phyloP scores from a whole-genome alignment of 2,888 invertebrate species.

The Drosophila emarginata region DNA sequence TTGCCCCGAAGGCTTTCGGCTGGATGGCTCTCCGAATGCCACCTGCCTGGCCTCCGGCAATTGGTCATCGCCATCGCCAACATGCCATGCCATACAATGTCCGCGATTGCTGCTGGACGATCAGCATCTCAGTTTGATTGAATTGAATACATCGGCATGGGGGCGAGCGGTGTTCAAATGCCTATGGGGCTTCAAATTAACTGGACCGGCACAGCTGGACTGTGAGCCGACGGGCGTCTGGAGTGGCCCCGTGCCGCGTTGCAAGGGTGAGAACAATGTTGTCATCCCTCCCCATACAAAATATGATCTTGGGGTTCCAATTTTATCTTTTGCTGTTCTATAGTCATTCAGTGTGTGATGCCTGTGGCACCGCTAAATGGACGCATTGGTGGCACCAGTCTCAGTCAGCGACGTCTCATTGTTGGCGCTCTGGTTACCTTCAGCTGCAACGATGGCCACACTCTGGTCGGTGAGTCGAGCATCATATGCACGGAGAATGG shows the following conservation, averaged over 20 bases:
- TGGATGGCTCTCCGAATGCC: constrained; percentile 90
- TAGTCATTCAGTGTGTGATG: constrained; percentile 92
- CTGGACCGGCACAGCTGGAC: constrained; percentile 89
- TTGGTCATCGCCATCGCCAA: constrained; percentile 90
- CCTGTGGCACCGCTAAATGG: constrained; percentile 90
- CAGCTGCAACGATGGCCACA: constrained; percentile 87
- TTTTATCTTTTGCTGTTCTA: background rate
- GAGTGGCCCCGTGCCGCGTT: constrained; percentile 90
- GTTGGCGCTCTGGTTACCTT: constrained; percentile 92
- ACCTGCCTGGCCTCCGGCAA: constrained; percentile 92
- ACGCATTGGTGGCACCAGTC: constrained; percentile 83
- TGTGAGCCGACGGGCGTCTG: constrained; percentile 91
- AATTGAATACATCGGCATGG: constrained; percentile 91
- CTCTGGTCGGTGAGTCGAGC: constrained; percentile 88
- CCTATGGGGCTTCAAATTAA: constrained; percentile 91
- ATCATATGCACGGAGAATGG: constrained; percentile 94
- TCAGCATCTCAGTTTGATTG: constrained; percentile 88
- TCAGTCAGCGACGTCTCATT: constrained; percentile 86
- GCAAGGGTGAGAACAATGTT: constrained; percentile 86
- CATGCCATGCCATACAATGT: constrained; percentile 90
- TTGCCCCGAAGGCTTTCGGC: constrained; percentile 91
- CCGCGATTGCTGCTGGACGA: constrained; percentile 87
- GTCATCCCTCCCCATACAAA: too few relatives aligned
- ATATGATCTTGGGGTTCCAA: background rate
- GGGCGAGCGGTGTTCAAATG: constrained; percentile 92